A percentile compares a stretch with the other conserved stretches of the same genome.
Evolutionary conservation across 2,797 vertebrate genomes (phyloP).

Genomic region (Falco novaeseelandiae): DNA sequence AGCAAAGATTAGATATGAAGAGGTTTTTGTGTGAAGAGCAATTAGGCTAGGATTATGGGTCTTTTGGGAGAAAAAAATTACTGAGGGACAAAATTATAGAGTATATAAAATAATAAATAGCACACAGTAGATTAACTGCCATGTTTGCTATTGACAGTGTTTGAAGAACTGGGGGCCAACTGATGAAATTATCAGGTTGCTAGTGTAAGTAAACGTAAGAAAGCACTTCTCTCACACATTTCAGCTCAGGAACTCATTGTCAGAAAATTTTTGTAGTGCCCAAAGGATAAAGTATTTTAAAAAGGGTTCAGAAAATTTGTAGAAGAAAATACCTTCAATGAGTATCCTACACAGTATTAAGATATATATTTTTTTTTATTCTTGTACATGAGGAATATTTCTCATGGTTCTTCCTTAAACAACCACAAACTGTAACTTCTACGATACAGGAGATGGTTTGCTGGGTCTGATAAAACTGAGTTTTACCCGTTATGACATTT

Average conservation of each 20-base stretch:
- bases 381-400: neutral
- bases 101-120: neutral
- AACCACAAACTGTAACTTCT: neutral
- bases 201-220: neutral
- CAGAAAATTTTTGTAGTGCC: neutral
- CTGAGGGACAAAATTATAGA: neutral
- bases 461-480: neutral
- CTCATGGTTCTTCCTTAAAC: neutral
- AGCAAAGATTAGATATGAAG: neutral
- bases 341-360: neutral
- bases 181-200: neutral
- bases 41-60: constrained; percentile 9
- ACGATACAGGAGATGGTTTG: neutral
- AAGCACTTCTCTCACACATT: neutral
- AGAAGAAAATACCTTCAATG: neutral
- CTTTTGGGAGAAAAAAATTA: neutral
- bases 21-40: neutral
- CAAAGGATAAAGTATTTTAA: neutral
- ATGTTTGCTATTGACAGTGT: neutral
- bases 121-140: neutral
- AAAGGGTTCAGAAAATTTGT: neutral
- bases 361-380: neutral
- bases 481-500: neutral
- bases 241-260: neutral
- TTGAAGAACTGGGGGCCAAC: neutral